Percentiles rank a stretch among this genome's conserved stretches.
Evolutionary conservation across 2,113 vertebrate species (phyloP).

Genomic region (Apteryx mantelli): DNA sequence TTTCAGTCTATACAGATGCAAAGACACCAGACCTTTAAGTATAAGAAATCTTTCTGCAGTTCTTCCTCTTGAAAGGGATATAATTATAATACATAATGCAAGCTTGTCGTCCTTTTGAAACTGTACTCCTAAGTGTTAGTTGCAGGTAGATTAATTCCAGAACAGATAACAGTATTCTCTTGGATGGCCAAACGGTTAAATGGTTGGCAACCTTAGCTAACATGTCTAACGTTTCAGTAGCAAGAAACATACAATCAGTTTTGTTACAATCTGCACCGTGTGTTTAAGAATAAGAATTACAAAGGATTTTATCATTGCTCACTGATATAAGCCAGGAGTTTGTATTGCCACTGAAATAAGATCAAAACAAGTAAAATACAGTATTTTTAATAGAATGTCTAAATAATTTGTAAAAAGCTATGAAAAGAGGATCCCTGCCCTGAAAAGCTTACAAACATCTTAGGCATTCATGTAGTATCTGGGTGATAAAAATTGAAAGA

Average conservation of each 20-base stretch:
- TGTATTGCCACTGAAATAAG: not conserved
- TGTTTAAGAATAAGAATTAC: not conserved
- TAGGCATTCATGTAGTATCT: not conserved
- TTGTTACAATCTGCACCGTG: not conserved
- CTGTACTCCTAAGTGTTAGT: not conserved
- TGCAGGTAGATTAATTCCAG: not conserved
- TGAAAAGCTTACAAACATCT: not conserved
- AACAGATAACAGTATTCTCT: not conserved
- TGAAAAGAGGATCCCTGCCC: not conserved
- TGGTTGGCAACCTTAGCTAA: constrained; percentile 10
- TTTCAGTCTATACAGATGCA: not conserved
- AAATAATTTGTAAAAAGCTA: not conserved
- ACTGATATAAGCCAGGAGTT: not conserved
- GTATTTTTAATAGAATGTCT: not conserved
- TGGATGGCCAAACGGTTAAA: constrained; percentile 12
- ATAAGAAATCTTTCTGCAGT: not conserved
- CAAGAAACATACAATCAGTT: not conserved
- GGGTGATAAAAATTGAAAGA: not conserved
- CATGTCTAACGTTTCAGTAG: not conserved
- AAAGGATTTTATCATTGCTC: not conserved
- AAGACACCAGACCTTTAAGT: not conserved
- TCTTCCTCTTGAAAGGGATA: not conserved
- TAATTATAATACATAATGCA: not conserved
- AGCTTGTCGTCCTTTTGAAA: not conserved
- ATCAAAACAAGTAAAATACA: not conserved